phyloP scores from a whole-genome alignment of 2,888 invertebrate species.

The Scrobipalpa atriplicella region DNA sequence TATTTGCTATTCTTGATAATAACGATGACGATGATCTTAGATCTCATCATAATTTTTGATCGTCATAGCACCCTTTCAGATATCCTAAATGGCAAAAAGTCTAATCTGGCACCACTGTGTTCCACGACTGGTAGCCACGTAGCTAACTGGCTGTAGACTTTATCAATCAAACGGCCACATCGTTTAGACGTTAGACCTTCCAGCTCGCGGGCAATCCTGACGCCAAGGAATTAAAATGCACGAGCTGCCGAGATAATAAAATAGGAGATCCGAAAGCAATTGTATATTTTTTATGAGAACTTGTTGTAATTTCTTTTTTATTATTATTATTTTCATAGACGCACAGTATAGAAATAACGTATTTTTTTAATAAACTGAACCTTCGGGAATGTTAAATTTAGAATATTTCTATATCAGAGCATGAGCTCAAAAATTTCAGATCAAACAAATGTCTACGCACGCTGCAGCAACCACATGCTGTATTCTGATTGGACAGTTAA shows the following conservation, averaged over 20 bases:
- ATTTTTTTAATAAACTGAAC: no score
- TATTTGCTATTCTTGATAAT: no score
- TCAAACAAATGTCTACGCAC: no score
- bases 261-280: neutral
- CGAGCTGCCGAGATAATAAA: neutral
- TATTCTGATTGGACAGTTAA: no score
- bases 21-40: no score
- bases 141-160: slow-evolving; percentile 19
- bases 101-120: neutral
- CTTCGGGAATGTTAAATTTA: no score
- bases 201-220: slow-evolving; percentile 18
- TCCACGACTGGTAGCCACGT: slow-evolving; percentile 4
- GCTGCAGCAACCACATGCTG: no score
- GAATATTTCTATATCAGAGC: no score
- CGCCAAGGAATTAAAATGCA: slow-evolving; percentile 11
- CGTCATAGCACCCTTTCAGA: neutral
- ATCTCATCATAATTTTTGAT: neutral
- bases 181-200: slow-evolving; percentile 16
- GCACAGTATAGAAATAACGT: no score
- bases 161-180: slow-evolving; percentile 22
- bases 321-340: no score
- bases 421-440: no score
- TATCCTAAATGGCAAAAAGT: neutral
- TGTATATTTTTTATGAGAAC: neutral
- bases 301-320: no score